Evolutionary conservation across 1,140 invertebrate genomes (phyloP), one percentile per base, ranked within the genome.

Genomic region (Myzus persicae): DNA sequence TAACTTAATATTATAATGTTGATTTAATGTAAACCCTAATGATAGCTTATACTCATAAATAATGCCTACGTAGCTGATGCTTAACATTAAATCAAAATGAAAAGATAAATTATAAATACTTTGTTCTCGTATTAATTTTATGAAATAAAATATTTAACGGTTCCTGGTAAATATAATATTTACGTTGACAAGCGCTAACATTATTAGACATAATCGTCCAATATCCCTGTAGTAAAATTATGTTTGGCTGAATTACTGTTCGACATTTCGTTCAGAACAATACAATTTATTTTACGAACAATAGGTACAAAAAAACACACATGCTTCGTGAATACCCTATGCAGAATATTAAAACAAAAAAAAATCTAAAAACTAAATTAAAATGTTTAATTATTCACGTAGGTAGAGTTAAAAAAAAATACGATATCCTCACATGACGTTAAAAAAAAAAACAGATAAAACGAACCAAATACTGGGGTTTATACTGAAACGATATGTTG

Each of bases 311-410:
- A 36, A 82, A 82, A 82, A 2, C 76, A 38, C 20, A 82, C 22
- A 38, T 22, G n/a, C 7, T 20, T 82, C 1, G 76, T 38, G 36
- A 24, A 76, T n/a, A 76, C n/a, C n/a, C 59, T 76, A 76, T 76
- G 76, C 38, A 38, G 36, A 82, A 82, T 38, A 82, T 82, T 82
- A 82, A 82, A 38, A 82, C 8, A 82, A 82, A 82, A 82, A 81
- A 31, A 82, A 82, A 82, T 22, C 36, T 38, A 24, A 38, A 82
- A 82, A 36, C 31, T 82, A 82, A 82, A 38, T 82, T 82, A 82
- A 82, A 82, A 82, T 38, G 36, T 38, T 82, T 38, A 82, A 36
- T 82, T 82, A 82, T 82, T 36, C 20, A 36, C 40, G 84, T 85
- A 76, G 59, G 40, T 18, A 26, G 40, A 42, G 26, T 85, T 85